Percentiles rank a stretch among this genome's conserved stretches.
Conservation (phyloP, 2,113 vertebrate genomes). For the Nothobranchius furzeri region DNA sequence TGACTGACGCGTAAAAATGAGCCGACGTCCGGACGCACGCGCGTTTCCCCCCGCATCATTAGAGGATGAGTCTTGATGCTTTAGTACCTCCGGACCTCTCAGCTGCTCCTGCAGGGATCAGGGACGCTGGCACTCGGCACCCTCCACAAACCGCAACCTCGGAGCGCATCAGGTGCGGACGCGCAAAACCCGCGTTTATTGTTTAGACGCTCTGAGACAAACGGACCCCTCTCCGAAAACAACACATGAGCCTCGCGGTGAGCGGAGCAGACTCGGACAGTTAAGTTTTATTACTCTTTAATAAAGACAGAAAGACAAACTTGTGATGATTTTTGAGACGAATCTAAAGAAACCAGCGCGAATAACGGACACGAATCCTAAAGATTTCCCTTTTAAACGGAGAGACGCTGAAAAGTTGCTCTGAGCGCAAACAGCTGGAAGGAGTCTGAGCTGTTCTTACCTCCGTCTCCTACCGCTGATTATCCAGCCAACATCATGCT, state of each 20-base stretch:
- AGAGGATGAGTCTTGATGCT: conserved; percentile 1
- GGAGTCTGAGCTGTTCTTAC: conserved; percentile 59
- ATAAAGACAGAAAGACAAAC: conserved; percentile 17
- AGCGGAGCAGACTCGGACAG: background rate
- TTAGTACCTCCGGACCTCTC: conserved; percentile 19
- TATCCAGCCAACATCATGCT: conserved; percentile 80
- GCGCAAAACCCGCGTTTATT: conserved; percentile 35
- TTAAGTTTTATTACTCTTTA: background rate
- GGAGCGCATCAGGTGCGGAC: conserved; percentile 75
- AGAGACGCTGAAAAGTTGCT: conserved; percentile 42
- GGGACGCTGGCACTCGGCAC: conserved; percentile 60
- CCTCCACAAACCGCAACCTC: conserved; percentile 55
- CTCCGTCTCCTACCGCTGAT: conserved; percentile 64
- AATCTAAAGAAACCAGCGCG: background rate
- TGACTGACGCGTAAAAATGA: background rate
- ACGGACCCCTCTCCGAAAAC: conserved; percentile 24
- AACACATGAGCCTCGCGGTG: conserved; percentile 17
- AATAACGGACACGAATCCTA: background rate
- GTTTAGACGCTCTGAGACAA: conserved; percentile 39
- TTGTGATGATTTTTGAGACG: conserved; percentile 12
- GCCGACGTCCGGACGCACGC: background rate
- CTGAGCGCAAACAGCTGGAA: conserved; percentile 1
- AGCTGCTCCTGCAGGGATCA: conserved; percentile 8
- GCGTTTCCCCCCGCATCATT: background rate
- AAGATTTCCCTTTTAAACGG: conserved; percentile 10